Conservation (phyloP, 2,888 invertebrate genomes). For the Scaptomyza reducta region DNA sequence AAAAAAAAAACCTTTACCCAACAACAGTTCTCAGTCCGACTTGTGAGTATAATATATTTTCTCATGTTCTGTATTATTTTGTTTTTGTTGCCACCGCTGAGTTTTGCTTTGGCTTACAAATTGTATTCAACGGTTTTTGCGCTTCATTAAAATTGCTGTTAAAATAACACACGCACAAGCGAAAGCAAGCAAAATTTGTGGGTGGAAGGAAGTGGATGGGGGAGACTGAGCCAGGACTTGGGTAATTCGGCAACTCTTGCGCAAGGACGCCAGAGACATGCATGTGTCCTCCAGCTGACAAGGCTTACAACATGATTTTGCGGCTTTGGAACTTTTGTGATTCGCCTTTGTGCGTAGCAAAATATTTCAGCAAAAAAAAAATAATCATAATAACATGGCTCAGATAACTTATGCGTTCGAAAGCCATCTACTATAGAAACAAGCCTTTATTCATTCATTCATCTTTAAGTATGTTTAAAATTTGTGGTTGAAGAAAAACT, state of each 20-base stretch:
- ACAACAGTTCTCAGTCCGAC: conserved; percentile 12
- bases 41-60: conserved; percentile 43
- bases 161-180: conserved; percentile 72
- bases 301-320: conserved; percentile 73
- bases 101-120: conserved; percentile 65
- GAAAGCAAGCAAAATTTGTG: conserved; percentile 12
- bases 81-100: conserved; percentile 17
- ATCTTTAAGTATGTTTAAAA: too few relatives aligned
- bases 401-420: conserved; percentile 37
- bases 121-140: conserved; percentile 78
- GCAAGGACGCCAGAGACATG: conserved; percentile 60
- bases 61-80: conserved; percentile 7
- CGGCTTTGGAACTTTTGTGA: conserved; percentile 60
- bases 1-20: conserved; percentile 1
- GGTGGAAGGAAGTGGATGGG: background rate
- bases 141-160: conserved; percentile 79
- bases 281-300: conserved; percentile 60
- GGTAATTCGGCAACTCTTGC: conserved; percentile 42
- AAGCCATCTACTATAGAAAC: conserved; percentile 19
- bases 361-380: conserved; percentile 32
- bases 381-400: background rate
- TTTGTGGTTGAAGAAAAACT: too few relatives aligned
- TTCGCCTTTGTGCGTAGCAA: conserved; percentile 48
- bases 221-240: background rate
- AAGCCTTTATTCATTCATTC: background rate